Conservation (phyloP, 2,888 invertebrate genomes). For the Aleiodes alternator region DNA sequence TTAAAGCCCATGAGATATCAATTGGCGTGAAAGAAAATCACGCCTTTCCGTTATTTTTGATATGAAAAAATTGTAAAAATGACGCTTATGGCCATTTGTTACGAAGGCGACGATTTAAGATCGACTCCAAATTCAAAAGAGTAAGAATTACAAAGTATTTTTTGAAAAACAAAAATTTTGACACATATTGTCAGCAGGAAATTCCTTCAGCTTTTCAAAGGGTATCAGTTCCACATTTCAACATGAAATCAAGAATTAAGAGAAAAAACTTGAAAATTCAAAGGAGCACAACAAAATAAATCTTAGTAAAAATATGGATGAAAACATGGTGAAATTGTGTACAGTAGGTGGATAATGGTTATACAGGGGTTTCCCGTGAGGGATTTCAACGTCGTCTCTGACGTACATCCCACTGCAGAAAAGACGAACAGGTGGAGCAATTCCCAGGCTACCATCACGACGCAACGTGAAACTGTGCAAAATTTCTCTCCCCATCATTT, state of each 20-base stretch:
- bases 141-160: no score
- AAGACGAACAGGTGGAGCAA: conserved; percentile 69
- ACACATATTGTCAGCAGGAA: no score
- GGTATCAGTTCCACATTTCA: background rate
- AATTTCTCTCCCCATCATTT: conserved; percentile 57
- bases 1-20: no score
- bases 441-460: conserved; percentile 71
- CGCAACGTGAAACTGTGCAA: conserved; percentile 66
- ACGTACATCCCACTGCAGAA: conserved; percentile 56
- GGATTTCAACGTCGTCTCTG: conserved; percentile 45
- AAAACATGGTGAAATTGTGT: conserved; percentile 10
- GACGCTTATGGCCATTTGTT: no score
- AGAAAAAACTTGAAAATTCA: conserved; percentile 31
- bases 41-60: no score
- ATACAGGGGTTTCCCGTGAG: conserved; percentile 20
- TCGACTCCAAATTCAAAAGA: no score
- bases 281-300: conserved; percentile 38
- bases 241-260: background rate
- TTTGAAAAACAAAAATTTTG: no score
- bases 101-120: no score
- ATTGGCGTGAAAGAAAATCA: no score
- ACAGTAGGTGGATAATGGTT: conserved; percentile 5
- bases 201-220: no score
- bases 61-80: no score
- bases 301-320: conserved; percentile 33